These are phyloP conservation scores for Temnothorax unifasciatus DNA, from an alignment of 2,888 invertebrate genomes.

Conservation along the genomic window DNA sequence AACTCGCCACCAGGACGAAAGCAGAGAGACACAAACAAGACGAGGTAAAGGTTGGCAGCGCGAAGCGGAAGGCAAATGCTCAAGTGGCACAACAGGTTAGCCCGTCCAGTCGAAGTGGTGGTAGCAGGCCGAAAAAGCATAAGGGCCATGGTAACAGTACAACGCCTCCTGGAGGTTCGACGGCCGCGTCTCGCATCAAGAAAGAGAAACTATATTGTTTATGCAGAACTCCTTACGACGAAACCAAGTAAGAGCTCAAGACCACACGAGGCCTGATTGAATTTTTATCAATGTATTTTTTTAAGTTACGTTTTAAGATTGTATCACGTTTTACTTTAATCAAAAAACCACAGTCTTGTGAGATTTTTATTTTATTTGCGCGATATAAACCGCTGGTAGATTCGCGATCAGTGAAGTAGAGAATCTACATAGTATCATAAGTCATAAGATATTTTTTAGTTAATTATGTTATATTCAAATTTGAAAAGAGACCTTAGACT, in stretches of 20 bases:
- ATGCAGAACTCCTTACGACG: conserved; percentile 98
- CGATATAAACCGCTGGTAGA: neutral
- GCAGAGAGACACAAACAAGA: conserved; percentile 91
- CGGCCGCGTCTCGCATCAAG: conserved; percentile 85
- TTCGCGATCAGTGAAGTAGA: neutral
- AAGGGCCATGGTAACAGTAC: conserved; percentile 81
- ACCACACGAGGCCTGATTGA: neutral
- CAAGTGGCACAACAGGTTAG: conserved; percentile 83
- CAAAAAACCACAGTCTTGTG: neutral
- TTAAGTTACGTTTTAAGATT: neutral
- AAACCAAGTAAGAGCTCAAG: conserved; percentile 91
- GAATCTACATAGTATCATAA: neutral
- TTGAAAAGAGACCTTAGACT: neutral
- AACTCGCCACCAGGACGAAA: conserved; percentile 91
- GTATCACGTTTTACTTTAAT: neutral
- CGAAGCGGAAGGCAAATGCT: conserved; percentile 87
- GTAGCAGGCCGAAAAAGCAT: conserved; percentile 84
- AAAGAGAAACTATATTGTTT: conserved; percentile 96
- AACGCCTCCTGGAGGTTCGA: conserved; percentile 80
- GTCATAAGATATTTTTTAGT: neutral
- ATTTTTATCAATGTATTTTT: conserved; percentile 13
- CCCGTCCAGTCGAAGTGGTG: conserved; percentile 76
- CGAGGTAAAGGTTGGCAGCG: conserved; percentile 89
- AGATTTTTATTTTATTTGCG: neutral
- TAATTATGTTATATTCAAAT: conserved; percentile 16